Evolutionary conservation across 2,888 invertebrate genomes (phyloP), one percentile per base, ranked within the genome.

Genomic region (Argyresthia albistria): DNA sequence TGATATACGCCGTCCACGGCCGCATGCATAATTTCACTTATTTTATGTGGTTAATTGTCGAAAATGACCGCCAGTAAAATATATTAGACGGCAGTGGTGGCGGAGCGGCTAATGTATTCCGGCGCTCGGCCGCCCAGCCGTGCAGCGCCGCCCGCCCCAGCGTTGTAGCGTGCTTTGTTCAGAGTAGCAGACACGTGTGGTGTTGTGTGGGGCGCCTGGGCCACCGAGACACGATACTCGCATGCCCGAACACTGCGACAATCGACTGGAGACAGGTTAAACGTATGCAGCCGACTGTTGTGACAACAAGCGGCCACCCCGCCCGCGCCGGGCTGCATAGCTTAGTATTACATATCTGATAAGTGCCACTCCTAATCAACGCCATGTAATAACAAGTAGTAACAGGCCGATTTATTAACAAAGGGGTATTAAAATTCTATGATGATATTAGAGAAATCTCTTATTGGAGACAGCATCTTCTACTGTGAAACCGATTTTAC

Each of bases 1-100:
- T 87, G 86, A 87, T 87, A 87, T 87, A 87, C 84, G 79, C 79
- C 86, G 82, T 87, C 84, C 82, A 77, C 81, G 84, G 70, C 84
- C 78, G 87, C 83, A 86, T 86, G 87, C 87, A 87, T 87, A 87
- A 87, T 87, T 87, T 84, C 80, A 86, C 87, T 86, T 86, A 87
- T 84, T 86, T 86, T 84, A 87, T 86, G 86, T 83, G 82, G 86
- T 86, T 87, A 86, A 87, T 86, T 87, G 87, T 86, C 87, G 87
- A 87, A 86, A 87, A 87, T 86, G 86, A 87, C 87, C 84, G 79
- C 81, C 61, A 73, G 81, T 80, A 78, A 86, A 86, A 87, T 86
- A 86, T 81, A 83, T 83, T 82, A 80, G 70, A 69, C 77, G 77
- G 76, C 77, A 71, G 74, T 76, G 69, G 73, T 73, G 76, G 10